phyloP scores from a whole-genome alignment of 2,888 invertebrate genomes.

The Drosophila setosimentum region DNA sequence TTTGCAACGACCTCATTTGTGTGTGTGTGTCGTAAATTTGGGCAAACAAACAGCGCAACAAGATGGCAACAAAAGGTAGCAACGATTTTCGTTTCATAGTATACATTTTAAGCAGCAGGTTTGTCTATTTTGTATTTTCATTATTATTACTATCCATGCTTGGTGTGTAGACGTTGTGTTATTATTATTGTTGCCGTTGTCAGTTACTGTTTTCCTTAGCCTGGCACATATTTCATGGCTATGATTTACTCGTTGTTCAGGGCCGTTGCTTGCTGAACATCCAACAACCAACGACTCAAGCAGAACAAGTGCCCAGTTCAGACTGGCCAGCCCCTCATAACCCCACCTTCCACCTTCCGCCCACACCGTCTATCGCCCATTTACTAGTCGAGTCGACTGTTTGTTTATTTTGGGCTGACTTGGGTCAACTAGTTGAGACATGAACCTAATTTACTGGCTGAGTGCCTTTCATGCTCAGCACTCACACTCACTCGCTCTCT shows the following conservation, averaged over 20 bases:
- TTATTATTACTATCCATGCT: slow-evolving; percentile 69
- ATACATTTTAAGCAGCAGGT: slow-evolving; percentile 62
- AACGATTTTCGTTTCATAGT: slow-evolving; percentile 58
- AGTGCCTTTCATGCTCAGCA: slow-evolving; percentile 71
- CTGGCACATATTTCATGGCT: slow-evolving; percentile 79
- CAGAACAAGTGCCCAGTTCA: slow-evolving; percentile 73
- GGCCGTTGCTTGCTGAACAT: slow-evolving; percentile 63
- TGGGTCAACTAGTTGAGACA: slow-evolving; percentile 81
- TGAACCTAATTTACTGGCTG: slow-evolving; percentile 81
- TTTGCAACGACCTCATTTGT: slow-evolving; percentile 37
- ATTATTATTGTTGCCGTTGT: slow-evolving; percentile 31
- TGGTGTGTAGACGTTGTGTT: slow-evolving; percentile 23
- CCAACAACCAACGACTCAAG: slow-evolving; percentile 64
- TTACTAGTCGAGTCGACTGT: slow-evolving; percentile 38
- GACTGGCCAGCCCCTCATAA: slow-evolving; percentile 14
- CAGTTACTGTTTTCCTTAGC: slow-evolving; percentile 54
- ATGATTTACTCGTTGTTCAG: slow-evolving; percentile 79
- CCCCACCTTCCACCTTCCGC: slow-evolving; percentile 11
- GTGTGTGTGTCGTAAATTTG: slow-evolving; percentile 68
- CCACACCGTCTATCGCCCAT: slow-evolving; percentile 8
- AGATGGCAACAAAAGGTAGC: slow-evolving; percentile 67
- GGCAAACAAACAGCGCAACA: slow-evolving; percentile 53
- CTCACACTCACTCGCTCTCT: slow-evolving; percentile 1
- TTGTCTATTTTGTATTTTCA: slow-evolving; percentile 72
- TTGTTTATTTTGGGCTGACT: slow-evolving; percentile 72